These are phyloP conservation scores for Holotrichia oblita DNA, from an alignment of 1,140 invertebrate species.

Conservation along the genomic window DNA sequence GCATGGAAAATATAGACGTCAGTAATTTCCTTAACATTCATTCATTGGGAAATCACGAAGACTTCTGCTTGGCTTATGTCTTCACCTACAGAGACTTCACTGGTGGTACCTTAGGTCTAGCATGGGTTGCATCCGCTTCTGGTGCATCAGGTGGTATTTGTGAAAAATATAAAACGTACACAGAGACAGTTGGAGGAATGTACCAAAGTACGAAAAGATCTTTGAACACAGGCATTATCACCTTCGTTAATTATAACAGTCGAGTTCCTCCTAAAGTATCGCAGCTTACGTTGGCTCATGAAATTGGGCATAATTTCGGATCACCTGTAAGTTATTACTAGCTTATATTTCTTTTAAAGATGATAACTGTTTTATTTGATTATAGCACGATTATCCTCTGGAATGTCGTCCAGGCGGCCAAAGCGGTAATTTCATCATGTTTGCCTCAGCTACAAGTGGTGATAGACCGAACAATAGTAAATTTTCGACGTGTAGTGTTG, in stretches of 20 bases:
- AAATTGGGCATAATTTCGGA: too few species aligned
- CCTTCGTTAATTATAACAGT: conserved; percentile 98
- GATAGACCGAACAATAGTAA: conserved; percentile 94
- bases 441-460: conserved; percentile 93
- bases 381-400: conserved; percentile 92
- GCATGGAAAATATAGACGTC: conserved; percentile 97
- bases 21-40: conserved; percentile 99
- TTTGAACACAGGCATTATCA: conserved; percentile 98
- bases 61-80: conserved; percentile 98
- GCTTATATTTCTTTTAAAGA: too few species aligned
- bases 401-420: conserved; percentile 90
- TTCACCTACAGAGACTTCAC: conserved; percentile 85
- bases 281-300: conserved; percentile 97
- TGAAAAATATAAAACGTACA: conserved; percentile 97
- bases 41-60: conserved; percentile 95
- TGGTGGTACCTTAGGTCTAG: conserved; percentile 74
- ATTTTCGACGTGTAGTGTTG: conserved; percentile 92
- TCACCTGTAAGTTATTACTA: conserved; percentile 84
- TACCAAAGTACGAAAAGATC: conserved; percentile 94
- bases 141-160: conserved; percentile 98
- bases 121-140: conserved; percentile 97
- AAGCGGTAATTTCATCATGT: conserved; percentile 97
- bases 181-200: conserved; percentile 91
- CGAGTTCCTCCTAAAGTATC: conserved; percentile 96
- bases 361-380: not conserved